Percentiles rank a stretch among this genome's conserved stretches.
phyloP scores from a whole-genome alignment of 2,113 vertebrate genomes.

The Sebastes fasciatus region DNA sequence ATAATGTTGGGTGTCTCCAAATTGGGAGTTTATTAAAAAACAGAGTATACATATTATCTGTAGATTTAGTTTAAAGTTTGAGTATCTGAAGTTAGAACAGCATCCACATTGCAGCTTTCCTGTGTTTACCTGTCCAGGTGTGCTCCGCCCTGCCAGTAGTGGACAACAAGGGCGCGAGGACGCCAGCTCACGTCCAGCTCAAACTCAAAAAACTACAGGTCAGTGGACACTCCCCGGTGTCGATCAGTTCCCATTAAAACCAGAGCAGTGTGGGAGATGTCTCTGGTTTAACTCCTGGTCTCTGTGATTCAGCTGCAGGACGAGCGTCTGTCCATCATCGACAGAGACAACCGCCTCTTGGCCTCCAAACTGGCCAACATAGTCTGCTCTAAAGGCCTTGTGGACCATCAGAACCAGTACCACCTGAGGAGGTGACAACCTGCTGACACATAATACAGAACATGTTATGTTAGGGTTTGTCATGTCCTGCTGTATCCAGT shows the following conservation, averaged over 20 bases:
- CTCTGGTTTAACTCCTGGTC: not conserved
- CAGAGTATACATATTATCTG: not conserved
- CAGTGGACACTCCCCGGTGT: slow-evolving; percentile 1
- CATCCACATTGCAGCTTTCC: no score
- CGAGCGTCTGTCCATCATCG: slow-evolving; percentile 73
- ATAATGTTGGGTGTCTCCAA: no score
- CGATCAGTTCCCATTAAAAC: no score
- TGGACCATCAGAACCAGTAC: slow-evolving; percentile 85
- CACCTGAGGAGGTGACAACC: slow-evolving; percentile 75
- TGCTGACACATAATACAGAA: no score
- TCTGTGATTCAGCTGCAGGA: slow-evolving; percentile 76
- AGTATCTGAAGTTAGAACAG: not conserved
- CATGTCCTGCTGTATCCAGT: no score
- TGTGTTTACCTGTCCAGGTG: slow-evolving; percentile 69
- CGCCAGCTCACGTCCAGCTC: slow-evolving; percentile 79
- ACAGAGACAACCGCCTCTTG: slow-evolving; percentile 82
- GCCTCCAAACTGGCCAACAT: slow-evolving; percentile 79
- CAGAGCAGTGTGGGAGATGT: no score
- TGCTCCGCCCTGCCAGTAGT: slow-evolving; percentile 71
- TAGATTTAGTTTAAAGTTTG: not conserved
- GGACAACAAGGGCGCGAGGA: slow-evolving; percentile 74
- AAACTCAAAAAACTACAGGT: slow-evolving; percentile 84
- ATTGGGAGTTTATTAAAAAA: not conserved
- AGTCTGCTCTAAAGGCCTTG: slow-evolving; percentile 75
- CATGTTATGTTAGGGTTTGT: not conserved